Percentiles rank a stretch among this genome's conserved stretches.
These are phyloP conservation scores for Acanthis flammea DNA, from an alignment of 2,797 vertebrate genomes.

Conservation along the genomic window DNA sequence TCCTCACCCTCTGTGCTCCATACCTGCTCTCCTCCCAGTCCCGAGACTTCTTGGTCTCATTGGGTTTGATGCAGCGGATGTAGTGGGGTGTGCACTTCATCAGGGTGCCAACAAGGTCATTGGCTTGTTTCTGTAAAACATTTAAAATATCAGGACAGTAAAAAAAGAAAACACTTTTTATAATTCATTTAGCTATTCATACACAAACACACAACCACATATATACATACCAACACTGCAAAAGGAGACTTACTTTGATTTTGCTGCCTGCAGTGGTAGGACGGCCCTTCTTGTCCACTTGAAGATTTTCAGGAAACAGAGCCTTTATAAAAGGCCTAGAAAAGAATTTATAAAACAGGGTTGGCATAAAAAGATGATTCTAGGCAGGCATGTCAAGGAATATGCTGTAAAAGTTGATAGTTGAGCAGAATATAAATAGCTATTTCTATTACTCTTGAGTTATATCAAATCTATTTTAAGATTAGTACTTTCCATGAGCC, in stretches of 20 bases:
- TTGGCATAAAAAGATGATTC: neutral
- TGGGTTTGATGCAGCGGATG: constrained; percentile 98
- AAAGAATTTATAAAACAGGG: neutral
- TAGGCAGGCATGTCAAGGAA: neutral
- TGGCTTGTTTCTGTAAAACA: constrained; percentile 91
- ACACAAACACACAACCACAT: neutral
- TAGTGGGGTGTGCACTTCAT: constrained; percentile 99
- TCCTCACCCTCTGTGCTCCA: neutral
- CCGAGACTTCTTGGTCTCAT: constrained; percentile 93
- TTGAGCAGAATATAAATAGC: constrained; percentile 4
- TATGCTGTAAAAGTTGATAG: neutral
- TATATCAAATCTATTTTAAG: neutral
- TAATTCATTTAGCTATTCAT: neutral
- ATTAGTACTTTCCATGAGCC: neutral
- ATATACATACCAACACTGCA: neutral
- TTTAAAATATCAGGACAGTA: neutral
- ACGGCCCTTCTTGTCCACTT: constrained; percentile 95
- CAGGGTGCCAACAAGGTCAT: constrained; percentile 94
- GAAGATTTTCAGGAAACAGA: constrained; percentile 93
- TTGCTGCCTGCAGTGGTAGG: constrained; percentile 96
- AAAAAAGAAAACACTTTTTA: neutral
- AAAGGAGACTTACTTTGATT: constrained; percentile 87
- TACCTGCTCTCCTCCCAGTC: constrained; percentile 99
- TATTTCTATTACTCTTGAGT: constrained; percentile 7
- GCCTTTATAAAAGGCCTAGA: constrained; percentile 91